phyloP scores from a whole-genome alignment of 2,113 vertebrate species.

The Tamias sibiricus region DNA sequence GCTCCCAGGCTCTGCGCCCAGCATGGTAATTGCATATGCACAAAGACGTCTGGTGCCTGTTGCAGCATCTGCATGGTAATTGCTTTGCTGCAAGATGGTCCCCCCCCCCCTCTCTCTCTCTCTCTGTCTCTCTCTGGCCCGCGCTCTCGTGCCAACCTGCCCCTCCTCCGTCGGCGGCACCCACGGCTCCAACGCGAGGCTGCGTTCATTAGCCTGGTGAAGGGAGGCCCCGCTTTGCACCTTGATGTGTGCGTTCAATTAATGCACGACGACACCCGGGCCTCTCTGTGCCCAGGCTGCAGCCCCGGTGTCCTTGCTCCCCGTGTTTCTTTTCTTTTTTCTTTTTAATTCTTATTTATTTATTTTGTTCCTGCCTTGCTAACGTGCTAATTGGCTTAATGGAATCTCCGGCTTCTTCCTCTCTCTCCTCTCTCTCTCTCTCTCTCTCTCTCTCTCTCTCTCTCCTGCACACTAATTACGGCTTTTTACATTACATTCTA shows the following conservation, averaged over 20 bases:
- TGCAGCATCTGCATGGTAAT: no score
- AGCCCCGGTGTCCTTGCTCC: constrained; percentile 9
- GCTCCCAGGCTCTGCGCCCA: no score
- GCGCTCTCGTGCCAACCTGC: no score
- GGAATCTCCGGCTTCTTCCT: constrained; percentile 79
- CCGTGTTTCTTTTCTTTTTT: no score
- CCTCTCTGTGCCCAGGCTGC: constrained; percentile 82
- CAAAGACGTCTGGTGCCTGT: neutral
- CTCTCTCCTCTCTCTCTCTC: no score
- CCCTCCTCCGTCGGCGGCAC: constrained; percentile 63
- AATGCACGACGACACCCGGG: constrained; percentile 89
- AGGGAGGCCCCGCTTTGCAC: constrained; percentile 87
- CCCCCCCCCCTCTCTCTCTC: constrained; percentile 66
- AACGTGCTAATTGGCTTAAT: constrained; percentile 85
- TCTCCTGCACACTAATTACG: constrained; percentile 85
- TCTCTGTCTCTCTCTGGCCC: constrained; percentile 67
- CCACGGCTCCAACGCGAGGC: no score
- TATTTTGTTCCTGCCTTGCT: no score
- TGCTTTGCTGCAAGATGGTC: no score
- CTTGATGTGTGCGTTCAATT: constrained; percentile 95
- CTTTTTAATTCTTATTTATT: constrained; percentile 59
- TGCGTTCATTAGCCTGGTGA: constrained; percentile 90
- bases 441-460: constrained; percentile 52
- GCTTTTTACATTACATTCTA: constrained; percentile 87
- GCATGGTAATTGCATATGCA: accelerated